These are phyloP conservation scores for Ips nitidus DNA, from an alignment of 1,140 invertebrate species.

Conservation along the genomic window DNA sequence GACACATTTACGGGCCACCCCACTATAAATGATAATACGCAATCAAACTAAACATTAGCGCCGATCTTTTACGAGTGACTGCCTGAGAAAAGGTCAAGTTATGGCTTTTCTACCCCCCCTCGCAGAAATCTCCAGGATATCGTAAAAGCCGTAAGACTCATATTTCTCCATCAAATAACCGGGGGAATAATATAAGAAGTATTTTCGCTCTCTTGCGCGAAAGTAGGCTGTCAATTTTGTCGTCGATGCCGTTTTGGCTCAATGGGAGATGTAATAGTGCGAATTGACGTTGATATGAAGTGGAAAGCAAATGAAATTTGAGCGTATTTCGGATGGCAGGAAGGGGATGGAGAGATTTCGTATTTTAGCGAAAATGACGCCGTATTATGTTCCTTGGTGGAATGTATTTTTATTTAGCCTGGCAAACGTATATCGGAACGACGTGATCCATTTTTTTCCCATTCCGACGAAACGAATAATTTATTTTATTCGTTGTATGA, in stretches of 20 bases:
- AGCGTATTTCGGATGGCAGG: neutral
- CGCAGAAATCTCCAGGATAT: conserved; percentile 15
- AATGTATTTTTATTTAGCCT: too few relatives aligned
- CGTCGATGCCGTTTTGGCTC: conserved; percentile 18
- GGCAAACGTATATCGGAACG: too few relatives aligned
- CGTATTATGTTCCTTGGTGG: too few relatives aligned
- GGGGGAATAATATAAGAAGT: conserved; percentile 16
- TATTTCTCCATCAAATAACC: conserved; percentile 23
- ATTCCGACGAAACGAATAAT: too few relatives aligned
- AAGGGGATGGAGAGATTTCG: too few relatives aligned
- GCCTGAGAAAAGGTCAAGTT: conserved; percentile 8
- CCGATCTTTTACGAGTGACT: neutral
- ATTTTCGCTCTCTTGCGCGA: conserved; percentile 19
- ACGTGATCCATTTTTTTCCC: too few relatives aligned
- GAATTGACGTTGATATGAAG: conserved; percentile 30
- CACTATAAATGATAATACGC: neutral
- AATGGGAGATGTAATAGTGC: conserved; percentile 16
- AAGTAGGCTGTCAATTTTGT: conserved; percentile 27
- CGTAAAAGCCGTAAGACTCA: conserved; percentile 20
- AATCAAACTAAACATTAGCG: neutral
- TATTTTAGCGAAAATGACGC: too few relatives aligned
- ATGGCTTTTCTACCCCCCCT: conserved; percentile 2
- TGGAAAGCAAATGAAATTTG: conserved; percentile 29
- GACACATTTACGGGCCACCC: too few relatives aligned
- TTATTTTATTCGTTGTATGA: too few relatives aligned